Conservation (phyloP, 2,888 invertebrate genomes). For the Apodemia zela region DNA sequence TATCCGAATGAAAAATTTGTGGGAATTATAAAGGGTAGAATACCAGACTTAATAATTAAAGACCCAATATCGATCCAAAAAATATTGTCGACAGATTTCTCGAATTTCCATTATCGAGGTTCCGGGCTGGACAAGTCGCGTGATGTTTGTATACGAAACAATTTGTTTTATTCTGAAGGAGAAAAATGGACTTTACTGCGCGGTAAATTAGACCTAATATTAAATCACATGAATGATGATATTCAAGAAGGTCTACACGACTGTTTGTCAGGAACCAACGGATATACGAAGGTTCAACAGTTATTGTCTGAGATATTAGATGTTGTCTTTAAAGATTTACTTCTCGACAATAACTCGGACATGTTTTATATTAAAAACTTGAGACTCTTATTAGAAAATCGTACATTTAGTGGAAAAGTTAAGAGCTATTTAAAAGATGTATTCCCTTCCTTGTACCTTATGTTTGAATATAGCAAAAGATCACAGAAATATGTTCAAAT, state of each 20-base stretch:
- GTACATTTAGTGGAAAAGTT: constrained; percentile 48
- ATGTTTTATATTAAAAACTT: constrained; percentile 49
- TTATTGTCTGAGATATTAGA: constrained; percentile 72
- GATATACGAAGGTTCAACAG: constrained; percentile 70
- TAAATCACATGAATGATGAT: constrained; percentile 50
- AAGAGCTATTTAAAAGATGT: constrained; percentile 65
- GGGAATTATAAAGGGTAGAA: constrained; percentile 64
- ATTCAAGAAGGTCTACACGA: constrained; percentile 62
- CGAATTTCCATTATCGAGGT: constrained; percentile 72
- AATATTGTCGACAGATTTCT: constrained; percentile 69
- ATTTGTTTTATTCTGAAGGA: constrained; percentile 72
- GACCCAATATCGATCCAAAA: constrained; percentile 65
- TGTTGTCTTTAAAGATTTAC: constrained; percentile 64
- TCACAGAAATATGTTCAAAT: constrained; percentile 44
- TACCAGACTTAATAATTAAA: constrained; percentile 69
- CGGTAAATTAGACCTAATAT: constrained; percentile 56
- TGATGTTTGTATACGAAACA: constrained; percentile 78
- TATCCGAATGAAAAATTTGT: constrained; percentile 59
- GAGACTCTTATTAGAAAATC: constrained; percentile 48
- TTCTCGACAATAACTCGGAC: constrained; percentile 53
- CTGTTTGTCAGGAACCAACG: constrained; percentile 75
- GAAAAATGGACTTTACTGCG: constrained; percentile 71
- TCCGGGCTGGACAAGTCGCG: constrained; percentile 72
- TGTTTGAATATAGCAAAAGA: constrained; percentile 51
- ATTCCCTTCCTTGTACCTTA: constrained; percentile 62